Percentiles rank a stretch among this genome's conserved stretches.
Conservation (phyloP, 1,140 invertebrate genomes). For the Portunus trituberculatus region DNA sequence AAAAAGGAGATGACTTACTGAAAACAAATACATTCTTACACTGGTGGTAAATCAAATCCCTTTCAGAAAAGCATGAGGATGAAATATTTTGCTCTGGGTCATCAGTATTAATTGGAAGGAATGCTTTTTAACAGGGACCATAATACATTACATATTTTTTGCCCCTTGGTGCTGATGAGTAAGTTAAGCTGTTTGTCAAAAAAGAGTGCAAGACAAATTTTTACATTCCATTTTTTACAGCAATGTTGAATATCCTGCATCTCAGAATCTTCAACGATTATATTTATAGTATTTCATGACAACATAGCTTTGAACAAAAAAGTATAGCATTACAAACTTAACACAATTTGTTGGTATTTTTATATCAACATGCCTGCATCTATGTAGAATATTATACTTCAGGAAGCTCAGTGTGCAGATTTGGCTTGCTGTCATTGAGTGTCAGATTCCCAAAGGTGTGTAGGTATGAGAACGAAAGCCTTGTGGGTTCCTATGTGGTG, state of each 20-base stretch:
- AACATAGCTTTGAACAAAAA: not conserved
- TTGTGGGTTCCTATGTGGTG: not conserved
- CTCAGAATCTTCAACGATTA: not conserved
- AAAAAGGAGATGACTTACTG: not conserved
- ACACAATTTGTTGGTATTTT: constrained; percentile 35
- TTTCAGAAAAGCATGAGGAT: not conserved
- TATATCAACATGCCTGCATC: not conserved
- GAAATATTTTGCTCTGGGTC: not conserved
- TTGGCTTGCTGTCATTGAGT: not conserved
- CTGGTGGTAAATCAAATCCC: not conserved
- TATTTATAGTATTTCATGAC: not conserved
- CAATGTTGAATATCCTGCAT: not conserved
- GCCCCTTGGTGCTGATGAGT: not conserved
- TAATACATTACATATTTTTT: not conserved
- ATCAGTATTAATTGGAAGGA: not conserved
- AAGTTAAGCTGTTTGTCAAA: not conserved
- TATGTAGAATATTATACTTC: not conserved
- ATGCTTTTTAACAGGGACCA: not conserved
- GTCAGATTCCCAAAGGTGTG: not conserved
- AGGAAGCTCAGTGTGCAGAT: not conserved
- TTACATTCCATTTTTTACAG: not conserved
- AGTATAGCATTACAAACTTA: not conserved
- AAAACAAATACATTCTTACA: not conserved
- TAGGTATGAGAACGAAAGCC: not conserved
- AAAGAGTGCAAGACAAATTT: not conserved